Percentiles rank a stretch among this genome's conserved stretches.
phyloP scores from a whole-genome alignment of 2,113 vertebrate species.

The Sander lucioperca region DNA sequence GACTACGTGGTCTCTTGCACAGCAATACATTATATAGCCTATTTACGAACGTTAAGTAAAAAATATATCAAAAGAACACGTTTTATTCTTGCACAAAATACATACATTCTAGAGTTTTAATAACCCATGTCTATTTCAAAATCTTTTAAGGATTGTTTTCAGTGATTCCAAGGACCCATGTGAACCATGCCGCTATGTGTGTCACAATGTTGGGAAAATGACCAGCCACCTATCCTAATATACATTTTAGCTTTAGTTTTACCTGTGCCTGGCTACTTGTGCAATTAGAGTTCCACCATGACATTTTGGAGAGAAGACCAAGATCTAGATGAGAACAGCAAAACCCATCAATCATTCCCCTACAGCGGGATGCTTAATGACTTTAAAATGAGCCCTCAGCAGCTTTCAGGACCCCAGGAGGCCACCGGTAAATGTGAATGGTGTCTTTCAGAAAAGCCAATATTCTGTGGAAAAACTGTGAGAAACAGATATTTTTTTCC shows the following conservation, averaged over 20 bases:
- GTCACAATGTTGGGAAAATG: background rate
- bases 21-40: no score
- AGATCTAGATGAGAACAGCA: background rate
- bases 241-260: background rate
- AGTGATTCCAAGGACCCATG: no score
- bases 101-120: no score
- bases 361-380: constrained; percentile 37
- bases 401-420: constrained; percentile 54
- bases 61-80: no score
- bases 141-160: no score
- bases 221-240: background rate
- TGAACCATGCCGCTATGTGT: background rate
- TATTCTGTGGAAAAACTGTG: constrained; percentile 66
- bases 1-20: no score
- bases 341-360: constrained; percentile 12
- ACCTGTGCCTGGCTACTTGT: background rate
- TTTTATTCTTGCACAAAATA: no score
- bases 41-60: no score
- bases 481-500: constrained; percentile 80
- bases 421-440: constrained; percentile 30
- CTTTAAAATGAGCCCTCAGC: constrained; percentile 49
- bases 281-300: background rate
- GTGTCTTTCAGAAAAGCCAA: constrained; percentile 59
- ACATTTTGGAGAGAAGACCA: background rate
- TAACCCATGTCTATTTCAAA: no score